Evolutionary conservation across 2,888 invertebrate genomes (phyloP), one percentile per base, ranked within the genome.

Genomic region (Coleophora deauratella): DNA sequence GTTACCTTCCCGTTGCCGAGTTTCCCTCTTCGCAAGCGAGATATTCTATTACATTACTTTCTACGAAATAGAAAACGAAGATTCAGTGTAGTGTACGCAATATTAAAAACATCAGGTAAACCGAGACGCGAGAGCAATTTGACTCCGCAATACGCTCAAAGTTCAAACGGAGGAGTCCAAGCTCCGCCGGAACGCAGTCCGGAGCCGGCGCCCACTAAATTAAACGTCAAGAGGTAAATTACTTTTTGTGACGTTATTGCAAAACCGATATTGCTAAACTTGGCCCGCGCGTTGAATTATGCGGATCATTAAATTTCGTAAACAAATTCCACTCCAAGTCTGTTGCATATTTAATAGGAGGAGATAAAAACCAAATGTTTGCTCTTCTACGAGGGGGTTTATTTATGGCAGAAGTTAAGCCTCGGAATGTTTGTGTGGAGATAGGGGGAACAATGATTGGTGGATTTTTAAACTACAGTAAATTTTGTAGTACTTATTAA

Each of bases 221-320:
- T 32, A 30, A 32, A 27, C 27, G 33, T 33, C 33, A n/a, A 15
- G 12, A 27, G 27, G 33, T 32, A 33, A 38, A 33, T 33, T 27
- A 33, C 21, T 32, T 33, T 31, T 37, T 10, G 31, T 15, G 31
- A 10, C 27, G 10, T 6, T 35, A 35, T 27, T 27, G 35, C 35
- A 12, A 33, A 33, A 6, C 12, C 38, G 38, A 15, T 38, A 38
- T 38, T 38, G 33, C 38, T 9, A 33, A 38, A 38, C 33, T 38
- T 38, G 38, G 32, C 7, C 27, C 9, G 27, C 27, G 33, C 38
- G 28, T n/a, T 38, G 33, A 38, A 9, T 38, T 38, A 38, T 38
- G 37, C 30, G 35, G 11, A 14, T 27, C 38, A 33, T 33, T 38
- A 38, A 38, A 38, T 12, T 15, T 33, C 27, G 38, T 33, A 14